A percentile compares a stretch with the other conserved stretches of the same genome.
Evolutionary conservation across 2,797 vertebrate species (phyloP).

Genomic region (Anguilla anguilla): DNA sequence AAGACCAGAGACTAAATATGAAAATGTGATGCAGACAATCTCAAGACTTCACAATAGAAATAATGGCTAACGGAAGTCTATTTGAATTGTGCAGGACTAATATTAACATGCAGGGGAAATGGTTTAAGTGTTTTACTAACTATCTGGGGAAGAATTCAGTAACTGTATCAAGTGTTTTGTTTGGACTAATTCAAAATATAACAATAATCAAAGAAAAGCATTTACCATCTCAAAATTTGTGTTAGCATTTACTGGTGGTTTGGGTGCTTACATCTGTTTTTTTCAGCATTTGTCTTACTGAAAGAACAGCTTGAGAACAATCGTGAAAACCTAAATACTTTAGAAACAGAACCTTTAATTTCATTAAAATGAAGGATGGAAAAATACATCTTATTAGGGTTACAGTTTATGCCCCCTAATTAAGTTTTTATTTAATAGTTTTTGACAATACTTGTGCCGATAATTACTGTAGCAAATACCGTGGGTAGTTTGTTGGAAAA

Average conservation of each 20-base stretch:
- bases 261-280: background rate
- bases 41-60: constrained; percentile 40
- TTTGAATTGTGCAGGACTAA: background rate
- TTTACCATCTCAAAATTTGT: background rate
- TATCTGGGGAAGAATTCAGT: background rate
- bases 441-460: background rate
- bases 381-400: background rate
- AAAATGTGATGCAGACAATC: constrained; percentile 61
- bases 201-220: constrained; percentile 1
- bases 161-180: constrained; percentile 15
- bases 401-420: background rate
- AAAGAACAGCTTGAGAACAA: background rate
- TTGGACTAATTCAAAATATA: constrained; percentile 22
- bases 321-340: background rate
- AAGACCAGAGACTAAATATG: constrained; percentile 33
- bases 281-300: background rate
- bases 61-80: constrained; percentile 14
- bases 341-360: background rate
- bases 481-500: background rate
- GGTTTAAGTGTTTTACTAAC: background rate
- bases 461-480: background rate
- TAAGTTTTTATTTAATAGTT: background rate
- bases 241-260: background rate
- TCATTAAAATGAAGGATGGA: background rate
- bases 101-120: constrained; percentile 10